Conservation (phyloP, 2,797 vertebrate species). For the Florisuga fusca region DNA sequence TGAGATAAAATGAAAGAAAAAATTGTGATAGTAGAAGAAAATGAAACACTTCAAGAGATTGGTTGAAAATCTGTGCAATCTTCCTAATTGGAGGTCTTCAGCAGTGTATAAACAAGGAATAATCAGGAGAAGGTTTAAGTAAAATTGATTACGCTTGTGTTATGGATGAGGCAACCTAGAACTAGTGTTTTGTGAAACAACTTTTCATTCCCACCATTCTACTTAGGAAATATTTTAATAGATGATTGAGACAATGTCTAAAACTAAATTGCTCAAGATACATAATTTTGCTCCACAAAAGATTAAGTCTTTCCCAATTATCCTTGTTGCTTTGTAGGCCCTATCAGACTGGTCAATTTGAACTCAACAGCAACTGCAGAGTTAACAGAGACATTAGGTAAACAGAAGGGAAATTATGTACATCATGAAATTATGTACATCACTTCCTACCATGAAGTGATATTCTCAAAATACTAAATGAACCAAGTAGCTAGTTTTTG, state of each 20-base stretch:
- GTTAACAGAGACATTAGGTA: not conserved
- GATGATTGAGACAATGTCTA: not conserved
- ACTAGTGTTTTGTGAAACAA: not conserved
- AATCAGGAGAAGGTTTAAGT: not conserved
- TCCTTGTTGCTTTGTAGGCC: not conserved
- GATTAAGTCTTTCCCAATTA: not conserved
- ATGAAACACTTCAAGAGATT: not conserved
- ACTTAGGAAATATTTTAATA: not conserved
- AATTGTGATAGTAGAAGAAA: not conserved
- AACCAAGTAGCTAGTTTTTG: not conserved
- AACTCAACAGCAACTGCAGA: not conserved
- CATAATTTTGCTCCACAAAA: not conserved
- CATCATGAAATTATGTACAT: not conserved
- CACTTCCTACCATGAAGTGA: not conserved
- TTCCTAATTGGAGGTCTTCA: not conserved
- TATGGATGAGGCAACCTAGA: not conserved
- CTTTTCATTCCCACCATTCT: not conserved
- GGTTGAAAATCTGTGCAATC: not conserved
- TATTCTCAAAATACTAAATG: not conserved
- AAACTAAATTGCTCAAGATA: not conserved
- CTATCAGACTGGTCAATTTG: not conserved
- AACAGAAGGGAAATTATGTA: not conserved
- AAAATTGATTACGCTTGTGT: not conserved
- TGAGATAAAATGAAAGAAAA: not conserved
- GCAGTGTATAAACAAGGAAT: not conserved